Evolutionary conservation across 2,888 invertebrate species (phyloP), one percentile per base, ranked within the genome.

Genomic region (Lasioglossum marginatum): DNA sequence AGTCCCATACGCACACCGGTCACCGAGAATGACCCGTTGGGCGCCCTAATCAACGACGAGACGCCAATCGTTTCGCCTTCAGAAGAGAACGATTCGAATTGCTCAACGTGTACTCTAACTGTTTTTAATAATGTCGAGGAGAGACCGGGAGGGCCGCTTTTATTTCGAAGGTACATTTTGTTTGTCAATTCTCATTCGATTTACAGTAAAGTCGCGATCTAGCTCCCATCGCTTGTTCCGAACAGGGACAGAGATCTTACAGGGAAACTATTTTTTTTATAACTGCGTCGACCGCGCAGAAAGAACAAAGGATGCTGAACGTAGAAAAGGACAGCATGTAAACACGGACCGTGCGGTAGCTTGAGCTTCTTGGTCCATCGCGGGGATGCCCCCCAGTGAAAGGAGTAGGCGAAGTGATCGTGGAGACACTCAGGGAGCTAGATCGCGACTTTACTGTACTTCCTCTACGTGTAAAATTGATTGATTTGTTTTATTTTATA

Each of bases 21-120:
- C 0, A 97, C 98, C 0, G 97, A 98, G 93, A 98, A 99, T 95
- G 99, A 99, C 95, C 99, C 99, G 0, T 96, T 99, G 37, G 99
- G 99, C 10, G 98, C 98, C 6, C 96, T 99, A 2, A 93, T 95
- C 77, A 94, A 94, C 77, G 95, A 95, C 72, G 95, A 95, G 79
- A 95, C 95, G 31, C 95, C 95, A 3, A 92, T 95, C 74, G 94
- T 95, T 37, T 95, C 95, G 23, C 95, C 95, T 43, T 95, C 94
- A 52, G 95, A 95, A 72, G 95, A 95, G 83, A 95, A 95, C 78
- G 95, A 95, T 82, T 95, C 95, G 0, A 95, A 95, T 90, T 95
- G 95, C 82, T 95, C 95, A n/a, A 95, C 95, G 40, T 95, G 95
- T 87, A 95, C 95, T 40, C 88, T 95, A 71, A 95, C 95, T 14